Percentiles rank a stretch among this genome's conserved stretches.
Evolutionary conservation across 2,113 vertebrate genomes (phyloP).

Genomic region (Gambusia holbrooki): DNA sequence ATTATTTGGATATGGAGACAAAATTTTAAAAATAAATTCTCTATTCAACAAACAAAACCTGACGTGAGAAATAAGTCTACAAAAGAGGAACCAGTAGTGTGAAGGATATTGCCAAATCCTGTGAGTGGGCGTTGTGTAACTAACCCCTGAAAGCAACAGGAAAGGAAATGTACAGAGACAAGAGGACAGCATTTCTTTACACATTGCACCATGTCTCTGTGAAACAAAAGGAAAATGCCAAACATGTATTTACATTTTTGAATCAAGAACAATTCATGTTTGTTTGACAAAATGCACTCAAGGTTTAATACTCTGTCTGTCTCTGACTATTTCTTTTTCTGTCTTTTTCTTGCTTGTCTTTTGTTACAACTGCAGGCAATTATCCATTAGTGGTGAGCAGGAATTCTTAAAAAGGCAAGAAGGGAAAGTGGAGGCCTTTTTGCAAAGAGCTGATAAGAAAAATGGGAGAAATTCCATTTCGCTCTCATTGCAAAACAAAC

Average conservation of each 20-base stretch:
- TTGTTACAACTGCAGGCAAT: constrained; percentile 69
- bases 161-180: constrained; percentile 59
- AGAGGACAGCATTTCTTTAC: constrained; percentile 14
- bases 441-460: constrained; percentile 74
- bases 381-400: constrained; percentile 62
- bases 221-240: constrained; percentile 11
- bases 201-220: constrained; percentile 16
- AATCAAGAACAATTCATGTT: constrained; percentile 19
- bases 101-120: constrained; percentile 72
- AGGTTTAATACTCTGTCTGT: constrained; percentile 42
- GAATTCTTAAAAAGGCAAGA: constrained; percentile 43
- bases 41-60: not conserved
- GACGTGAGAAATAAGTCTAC: constrained; percentile 18
- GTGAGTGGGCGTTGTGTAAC: constrained; percentile 58
- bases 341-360: constrained; percentile 38
- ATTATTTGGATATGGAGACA: not conserved
- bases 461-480: constrained; percentile 52
- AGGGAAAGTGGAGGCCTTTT: constrained; percentile 64
- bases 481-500: constrained; percentile 14
- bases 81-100: constrained; percentile 58
- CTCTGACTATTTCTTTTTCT: constrained; percentile 23
- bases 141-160: constrained; percentile 53
- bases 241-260: constrained; percentile 14
- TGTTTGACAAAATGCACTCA: constrained; percentile 56
- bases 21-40: not conserved